These are phyloP conservation scores for Troglohyphantes excavatus DNA, from an alignment of 2,888 invertebrate species.

Conservation along the genomic window DNA sequence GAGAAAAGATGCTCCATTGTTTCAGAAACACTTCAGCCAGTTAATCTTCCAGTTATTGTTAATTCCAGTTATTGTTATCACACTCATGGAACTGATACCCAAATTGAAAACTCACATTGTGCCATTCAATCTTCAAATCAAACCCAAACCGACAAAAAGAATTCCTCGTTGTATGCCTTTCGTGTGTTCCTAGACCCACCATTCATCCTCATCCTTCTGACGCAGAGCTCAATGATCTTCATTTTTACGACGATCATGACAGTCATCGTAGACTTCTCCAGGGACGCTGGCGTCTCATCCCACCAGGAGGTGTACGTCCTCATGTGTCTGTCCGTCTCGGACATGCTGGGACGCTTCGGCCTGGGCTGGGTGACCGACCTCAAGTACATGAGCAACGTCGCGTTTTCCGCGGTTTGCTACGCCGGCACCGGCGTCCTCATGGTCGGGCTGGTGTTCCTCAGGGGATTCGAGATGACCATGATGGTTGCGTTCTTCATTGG, in stretches of 20 bases:
- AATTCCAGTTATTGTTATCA: too few relatives aligned
- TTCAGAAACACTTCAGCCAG: background rate
- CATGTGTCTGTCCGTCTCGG: constrained; percentile 30
- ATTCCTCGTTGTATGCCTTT: background rate
- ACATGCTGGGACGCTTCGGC: constrained; percentile 41
- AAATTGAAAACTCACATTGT: background rate
- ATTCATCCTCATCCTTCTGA: constrained; percentile 24
- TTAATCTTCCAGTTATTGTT: background rate
- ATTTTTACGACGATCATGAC: constrained; percentile 19
- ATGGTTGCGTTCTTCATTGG: constrained; percentile 8
- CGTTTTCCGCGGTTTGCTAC: constrained; percentile 5
- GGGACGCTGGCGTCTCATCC: constrained; percentile 13
- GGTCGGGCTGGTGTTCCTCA: background rate
- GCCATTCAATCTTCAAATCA: too few relatives aligned
- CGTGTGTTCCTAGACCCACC: constrained; percentile 23
- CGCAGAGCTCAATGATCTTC: constrained; percentile 27
- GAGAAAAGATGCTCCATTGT: background rate
- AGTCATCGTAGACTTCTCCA: constrained; percentile 29
- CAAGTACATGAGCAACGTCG: background rate
- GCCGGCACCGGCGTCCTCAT: constrained; percentile 1
- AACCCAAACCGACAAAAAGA: background rate
- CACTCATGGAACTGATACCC: background rate
- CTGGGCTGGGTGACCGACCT: constrained; percentile 42
- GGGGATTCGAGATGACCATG: constrained; percentile 23
- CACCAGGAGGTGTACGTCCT: constrained; percentile 23